phyloP scores from a whole-genome alignment of 2,888 invertebrate species.

The Ectemnius lituratus region DNA sequence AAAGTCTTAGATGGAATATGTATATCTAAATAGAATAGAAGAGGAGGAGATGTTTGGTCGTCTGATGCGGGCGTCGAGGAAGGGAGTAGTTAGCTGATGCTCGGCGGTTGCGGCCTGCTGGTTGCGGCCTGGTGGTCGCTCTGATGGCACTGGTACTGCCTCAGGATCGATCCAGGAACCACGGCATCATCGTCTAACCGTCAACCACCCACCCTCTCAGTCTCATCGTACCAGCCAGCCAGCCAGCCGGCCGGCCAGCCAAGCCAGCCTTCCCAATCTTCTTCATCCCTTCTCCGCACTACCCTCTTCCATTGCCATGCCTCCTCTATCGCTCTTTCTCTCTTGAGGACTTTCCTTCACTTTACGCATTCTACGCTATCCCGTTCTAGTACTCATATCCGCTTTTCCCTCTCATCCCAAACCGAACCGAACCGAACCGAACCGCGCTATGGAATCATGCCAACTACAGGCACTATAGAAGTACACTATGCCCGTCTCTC shows the following conservation, averaged over 20 bases:
- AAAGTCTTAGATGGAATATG: too few species aligned
- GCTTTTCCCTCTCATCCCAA: neutral
- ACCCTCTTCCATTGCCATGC: neutral
- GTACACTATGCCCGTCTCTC: too few species aligned
- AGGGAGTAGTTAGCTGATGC: constrained; percentile 60
- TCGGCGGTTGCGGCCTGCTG: constrained; percentile 57
- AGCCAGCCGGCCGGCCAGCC: neutral
- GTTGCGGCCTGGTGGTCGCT: constrained; percentile 30
- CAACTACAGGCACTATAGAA: too few species aligned
- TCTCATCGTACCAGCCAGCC: constrained; percentile 8
- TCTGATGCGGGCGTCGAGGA: too few species aligned
- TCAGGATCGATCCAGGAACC: constrained; percentile 69
- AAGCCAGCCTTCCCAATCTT: neutral
- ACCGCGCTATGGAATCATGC: too few species aligned
- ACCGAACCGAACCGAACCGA: too few species aligned
- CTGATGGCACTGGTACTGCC: neutral
- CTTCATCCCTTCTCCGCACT: neutral
- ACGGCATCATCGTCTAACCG: constrained; percentile 68
- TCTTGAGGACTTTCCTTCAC: constrained; percentile 25
- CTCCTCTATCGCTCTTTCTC: constrained; percentile 18
- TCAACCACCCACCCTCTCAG: constrained; percentile 61
- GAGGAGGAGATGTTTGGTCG: too few species aligned
- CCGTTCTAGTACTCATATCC: neutral
- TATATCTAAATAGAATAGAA: too few species aligned
- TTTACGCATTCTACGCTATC: constrained; percentile 8